A percentile compares a stretch with the other conserved stretches of the same genome.
Evolutionary conservation across 2,113 vertebrate species (phyloP).

Genomic region (Chamaea fasciata): DNA sequence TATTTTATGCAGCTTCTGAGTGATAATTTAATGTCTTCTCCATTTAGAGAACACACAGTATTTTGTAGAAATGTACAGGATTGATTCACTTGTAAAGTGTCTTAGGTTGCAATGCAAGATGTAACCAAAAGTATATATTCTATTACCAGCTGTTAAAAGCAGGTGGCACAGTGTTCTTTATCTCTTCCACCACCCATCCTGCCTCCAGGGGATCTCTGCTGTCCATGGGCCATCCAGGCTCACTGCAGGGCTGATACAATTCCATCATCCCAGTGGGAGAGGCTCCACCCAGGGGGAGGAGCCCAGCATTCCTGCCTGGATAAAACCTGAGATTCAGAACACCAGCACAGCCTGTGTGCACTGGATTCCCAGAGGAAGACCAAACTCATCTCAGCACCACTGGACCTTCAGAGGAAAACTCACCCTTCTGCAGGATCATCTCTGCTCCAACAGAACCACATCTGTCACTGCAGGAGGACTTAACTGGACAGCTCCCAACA

Average conservation of each 20-base stretch:
- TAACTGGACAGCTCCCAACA: not conserved
- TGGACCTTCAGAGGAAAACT: too few species aligned
- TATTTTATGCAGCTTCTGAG: not conserved
- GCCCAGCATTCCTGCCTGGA: too few species aligned
- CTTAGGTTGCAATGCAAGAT: not conserved
- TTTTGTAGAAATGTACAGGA: not conserved
- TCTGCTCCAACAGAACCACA: not conserved
- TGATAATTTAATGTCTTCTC: not conserved
- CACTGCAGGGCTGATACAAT: too few species aligned
- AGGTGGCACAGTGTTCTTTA: not conserved
- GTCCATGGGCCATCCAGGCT: too few species aligned
- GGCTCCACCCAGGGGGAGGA: too few species aligned
- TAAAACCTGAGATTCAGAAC: too few species aligned
- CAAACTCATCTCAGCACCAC: too few species aligned
- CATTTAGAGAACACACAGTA: not conserved
- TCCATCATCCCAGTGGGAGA: too few species aligned
- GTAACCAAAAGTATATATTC: not conserved
- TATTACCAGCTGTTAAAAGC: not conserved
- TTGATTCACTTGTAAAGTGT: not conserved
- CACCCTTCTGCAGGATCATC: too few species aligned
- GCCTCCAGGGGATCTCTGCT: not conserved
- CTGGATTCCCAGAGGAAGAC: too few species aligned
- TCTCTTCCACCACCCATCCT: not conserved
- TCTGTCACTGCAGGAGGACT: too few species aligned
- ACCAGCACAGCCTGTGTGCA: too few species aligned